Evolutionary conservation across 2,113 vertebrate species (phyloP).

Genomic region (Megaceryle maxima): DNA sequence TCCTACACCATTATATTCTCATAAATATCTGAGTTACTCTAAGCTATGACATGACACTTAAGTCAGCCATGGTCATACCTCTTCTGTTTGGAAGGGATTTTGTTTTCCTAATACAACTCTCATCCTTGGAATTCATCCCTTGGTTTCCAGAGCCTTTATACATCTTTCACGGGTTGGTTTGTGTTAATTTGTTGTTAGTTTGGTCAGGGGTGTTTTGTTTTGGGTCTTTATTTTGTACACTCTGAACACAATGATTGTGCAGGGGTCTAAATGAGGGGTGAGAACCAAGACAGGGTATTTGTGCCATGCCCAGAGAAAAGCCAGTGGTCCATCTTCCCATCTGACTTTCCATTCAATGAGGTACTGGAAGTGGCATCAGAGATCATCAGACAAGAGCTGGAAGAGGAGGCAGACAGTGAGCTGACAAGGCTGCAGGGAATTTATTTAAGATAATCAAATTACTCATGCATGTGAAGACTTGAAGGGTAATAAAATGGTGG

Average conservation of each 20-base stretch:
- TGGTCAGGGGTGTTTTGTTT: neutral
- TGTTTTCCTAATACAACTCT: neutral
- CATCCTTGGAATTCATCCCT: neutral
- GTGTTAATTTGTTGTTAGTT: neutral
- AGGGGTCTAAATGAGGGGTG: accelerated
- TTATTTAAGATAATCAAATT: neutral
- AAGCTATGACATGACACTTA: neutral
- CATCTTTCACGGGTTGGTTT: accelerated
- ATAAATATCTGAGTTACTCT: neutral
- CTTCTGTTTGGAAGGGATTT: neutral
- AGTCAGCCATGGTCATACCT: neutral
- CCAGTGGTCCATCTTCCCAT: neutral
- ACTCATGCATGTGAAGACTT: neutral
- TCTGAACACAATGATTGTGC: neutral
- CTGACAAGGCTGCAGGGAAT: neutral
- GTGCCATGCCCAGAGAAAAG: too few relatives aligned
- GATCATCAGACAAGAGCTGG: neutral
- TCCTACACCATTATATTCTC: neutral
- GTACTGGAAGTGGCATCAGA: neutral
- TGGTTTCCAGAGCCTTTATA: neutral
- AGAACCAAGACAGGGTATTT: neutral
- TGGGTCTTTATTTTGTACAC: neutral
- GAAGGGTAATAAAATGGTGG: neutral
- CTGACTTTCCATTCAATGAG: neutral
- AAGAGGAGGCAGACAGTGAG: neutral